A percentile compares a stretch with the other conserved stretches of the same genome.
phyloP scores from a whole-genome alignment of 2,888 invertebrate species.

The Pomacea canaliculata region DNA sequence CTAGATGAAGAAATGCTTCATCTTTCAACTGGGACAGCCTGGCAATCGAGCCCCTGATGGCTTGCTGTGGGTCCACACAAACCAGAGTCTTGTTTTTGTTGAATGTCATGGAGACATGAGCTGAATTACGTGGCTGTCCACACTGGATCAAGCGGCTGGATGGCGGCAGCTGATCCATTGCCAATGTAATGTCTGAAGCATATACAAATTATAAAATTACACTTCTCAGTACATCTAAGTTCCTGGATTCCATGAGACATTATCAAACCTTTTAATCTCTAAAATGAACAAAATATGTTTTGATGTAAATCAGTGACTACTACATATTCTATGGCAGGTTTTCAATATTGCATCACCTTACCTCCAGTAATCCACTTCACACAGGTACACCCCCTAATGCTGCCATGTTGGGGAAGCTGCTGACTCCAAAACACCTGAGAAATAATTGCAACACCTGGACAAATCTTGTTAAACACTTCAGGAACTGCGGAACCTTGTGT shows the following conservation, averaged over 20 bases:
- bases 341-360: neutral
- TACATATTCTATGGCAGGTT: no score
- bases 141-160: conserved; percentile 1
- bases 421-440: neutral
- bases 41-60: neutral
- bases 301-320: no score
- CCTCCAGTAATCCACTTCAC: neutral
- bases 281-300: no score
- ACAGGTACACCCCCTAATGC: neutral
- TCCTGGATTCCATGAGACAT: no score
- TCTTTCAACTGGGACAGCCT: no score
- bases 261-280: no score
- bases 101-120: neutral
- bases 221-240: no score
- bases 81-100: neutral
- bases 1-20: no score
- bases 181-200: neutral
- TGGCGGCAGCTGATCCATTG: conserved; percentile 2
- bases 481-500: neutral
- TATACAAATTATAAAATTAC: neutral
- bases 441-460: neutral
- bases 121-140: neutral
- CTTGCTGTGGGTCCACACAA: neutral
- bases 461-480: neutral
- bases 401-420: neutral